phyloP scores from a whole-genome alignment of 2,113 vertebrate genomes.

The Bubo blakistoni region DNA sequence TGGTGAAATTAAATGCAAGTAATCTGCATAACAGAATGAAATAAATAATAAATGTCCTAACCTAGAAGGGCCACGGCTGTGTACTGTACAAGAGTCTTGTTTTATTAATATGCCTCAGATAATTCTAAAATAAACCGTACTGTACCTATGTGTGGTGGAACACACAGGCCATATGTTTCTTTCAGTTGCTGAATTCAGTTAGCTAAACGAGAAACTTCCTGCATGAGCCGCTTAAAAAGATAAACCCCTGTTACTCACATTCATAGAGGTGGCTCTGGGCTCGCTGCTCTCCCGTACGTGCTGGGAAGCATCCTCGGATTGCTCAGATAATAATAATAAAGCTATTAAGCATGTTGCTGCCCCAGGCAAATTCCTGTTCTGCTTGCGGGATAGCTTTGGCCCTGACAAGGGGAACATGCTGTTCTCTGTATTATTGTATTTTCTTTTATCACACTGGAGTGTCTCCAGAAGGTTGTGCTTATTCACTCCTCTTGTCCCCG shows the following conservation, averaged over 20 bases:
- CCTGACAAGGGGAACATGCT: not conserved
- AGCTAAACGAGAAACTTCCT: not conserved
- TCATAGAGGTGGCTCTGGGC: not conserved
- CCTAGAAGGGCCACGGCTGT: not conserved
- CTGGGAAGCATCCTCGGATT: not conserved
- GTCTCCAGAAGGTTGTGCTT: not conserved
- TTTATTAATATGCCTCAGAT: not conserved
- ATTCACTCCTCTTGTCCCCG: not conserved
- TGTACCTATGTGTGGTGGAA: not conserved
- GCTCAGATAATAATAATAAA: not conserved
- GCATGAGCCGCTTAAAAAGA: not conserved
- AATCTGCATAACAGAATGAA: not conserved
- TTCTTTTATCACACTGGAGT: not conserved
- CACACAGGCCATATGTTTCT: accelerated
- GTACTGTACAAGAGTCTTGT: too few species aligned
- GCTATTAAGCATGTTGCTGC: not conserved
- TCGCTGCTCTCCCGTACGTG: not conserved
- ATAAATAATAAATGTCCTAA: not conserved
- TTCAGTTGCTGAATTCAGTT: not conserved
- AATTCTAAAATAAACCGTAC: not conserved
- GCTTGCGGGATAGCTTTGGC: not conserved
- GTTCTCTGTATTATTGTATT: not conserved
- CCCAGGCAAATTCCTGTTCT: not conserved
- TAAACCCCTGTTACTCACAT: accelerated
- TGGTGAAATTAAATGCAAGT: not conserved